phyloP scores from a whole-genome alignment of 2,888 invertebrate genomes.

The Caenorhabditis sp. region DNA sequence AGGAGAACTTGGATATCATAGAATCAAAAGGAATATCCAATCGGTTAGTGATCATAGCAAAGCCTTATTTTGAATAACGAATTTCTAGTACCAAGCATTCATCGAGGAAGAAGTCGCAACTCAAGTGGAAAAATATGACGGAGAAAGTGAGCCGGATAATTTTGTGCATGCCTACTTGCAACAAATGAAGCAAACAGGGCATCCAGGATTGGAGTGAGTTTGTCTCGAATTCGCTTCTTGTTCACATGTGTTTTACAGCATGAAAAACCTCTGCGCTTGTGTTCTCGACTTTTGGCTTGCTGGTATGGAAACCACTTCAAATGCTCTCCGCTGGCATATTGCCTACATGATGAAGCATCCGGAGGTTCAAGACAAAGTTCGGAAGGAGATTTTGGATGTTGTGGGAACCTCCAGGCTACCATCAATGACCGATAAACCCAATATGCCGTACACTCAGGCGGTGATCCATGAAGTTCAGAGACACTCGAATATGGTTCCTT shows the following conservation, averaged over 20 bases:
- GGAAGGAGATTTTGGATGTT: conserved; percentile 61
- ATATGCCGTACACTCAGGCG: conserved; percentile 64
- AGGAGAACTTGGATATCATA: conserved; percentile 47
- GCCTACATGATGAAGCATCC: conserved; percentile 61
- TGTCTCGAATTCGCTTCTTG: no score
- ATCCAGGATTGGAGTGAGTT: conserved; percentile 36
- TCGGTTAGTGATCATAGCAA: conserved; percentile 11
- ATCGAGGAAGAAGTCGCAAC: conserved; percentile 34
- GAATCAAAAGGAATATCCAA: conserved; percentile 43
- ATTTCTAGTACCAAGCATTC: conserved; percentile 26
- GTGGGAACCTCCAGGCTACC: conserved; percentile 66
- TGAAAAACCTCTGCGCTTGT: conserved; percentile 37
- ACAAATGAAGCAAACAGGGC: conserved; percentile 32
- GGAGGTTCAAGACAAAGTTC: conserved; percentile 62
- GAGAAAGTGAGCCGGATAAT: conserved; percentile 56
- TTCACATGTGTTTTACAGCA: conserved; percentile 44
- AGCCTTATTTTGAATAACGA: not conserved
- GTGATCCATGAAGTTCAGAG: conserved; percentile 68
- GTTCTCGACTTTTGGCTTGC: conserved; percentile 72
- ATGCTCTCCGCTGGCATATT: conserved; percentile 70
- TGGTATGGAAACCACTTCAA: conserved; percentile 76
- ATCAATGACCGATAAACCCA: conserved; percentile 65
- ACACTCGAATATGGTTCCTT: conserved; percentile 67
- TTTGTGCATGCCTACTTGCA: conserved; percentile 68
- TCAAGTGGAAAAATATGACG: conserved; percentile 41